A percentile compares a stretch with the other conserved stretches of the same genome.
Conservation (phyloP, 2,888 invertebrate genomes). For the Trachelus troglodyta region DNA sequence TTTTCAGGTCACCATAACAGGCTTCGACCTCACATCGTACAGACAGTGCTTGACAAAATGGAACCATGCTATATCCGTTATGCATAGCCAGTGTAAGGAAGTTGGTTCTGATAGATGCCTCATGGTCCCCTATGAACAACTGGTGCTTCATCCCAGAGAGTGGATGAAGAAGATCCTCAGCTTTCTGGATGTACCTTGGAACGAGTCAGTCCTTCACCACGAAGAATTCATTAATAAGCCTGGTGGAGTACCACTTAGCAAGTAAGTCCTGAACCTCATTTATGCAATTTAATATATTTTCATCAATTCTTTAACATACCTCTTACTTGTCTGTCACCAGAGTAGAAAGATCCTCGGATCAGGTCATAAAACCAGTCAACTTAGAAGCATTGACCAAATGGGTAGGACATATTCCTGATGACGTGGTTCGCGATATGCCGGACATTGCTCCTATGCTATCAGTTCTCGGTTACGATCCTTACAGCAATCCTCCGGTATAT, state of each 20-base stretch:
- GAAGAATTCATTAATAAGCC: conserved; percentile 97
- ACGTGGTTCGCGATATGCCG: conserved; percentile 93
- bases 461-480: conserved; percentile 93
- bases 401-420: conserved; percentile 90
- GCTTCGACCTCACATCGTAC: conserved; percentile 94
- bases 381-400: conserved; percentile 93
- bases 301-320: conserved; percentile 10
- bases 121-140: conserved; percentile 95
- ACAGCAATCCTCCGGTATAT: conserved; percentile 96
- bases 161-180: conserved; percentile 89
- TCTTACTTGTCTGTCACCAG: conserved; percentile 69
- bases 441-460: conserved; percentile 95
- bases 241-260: conserved; percentile 93
- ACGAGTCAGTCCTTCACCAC: conserved; percentile 95
- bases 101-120: conserved; percentile 83
- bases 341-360: conserved; percentile 97
- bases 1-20: conserved; percentile 80
- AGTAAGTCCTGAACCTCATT: conserved; percentile 72
- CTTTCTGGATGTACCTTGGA: conserved; percentile 95
- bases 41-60: conserved; percentile 96
- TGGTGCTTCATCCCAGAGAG: conserved; percentile 91
- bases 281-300: conserved; percentile 7
- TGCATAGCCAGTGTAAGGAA: conserved; percentile 93
- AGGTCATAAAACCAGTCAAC: conserved; percentile 98
- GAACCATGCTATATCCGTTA: conserved; percentile 94